Evolutionary conservation across 2,888 invertebrate genomes (phyloP).

Genomic region (Chrysina gloriosa): DNA sequence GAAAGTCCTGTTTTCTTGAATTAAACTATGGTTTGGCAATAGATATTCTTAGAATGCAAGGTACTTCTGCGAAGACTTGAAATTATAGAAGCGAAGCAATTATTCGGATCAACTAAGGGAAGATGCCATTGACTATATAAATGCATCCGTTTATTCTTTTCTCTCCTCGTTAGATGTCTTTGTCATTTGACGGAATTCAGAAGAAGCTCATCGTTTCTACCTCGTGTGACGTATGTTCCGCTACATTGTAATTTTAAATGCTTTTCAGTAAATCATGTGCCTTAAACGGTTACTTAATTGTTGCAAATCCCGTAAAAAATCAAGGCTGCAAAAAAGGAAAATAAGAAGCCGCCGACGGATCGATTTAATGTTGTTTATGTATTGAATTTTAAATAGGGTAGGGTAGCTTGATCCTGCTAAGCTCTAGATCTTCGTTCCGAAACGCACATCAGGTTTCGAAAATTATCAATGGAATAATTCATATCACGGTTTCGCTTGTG

Average conservation of each 20-base stretch:
- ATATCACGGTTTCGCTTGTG: slow-evolving; percentile 12
- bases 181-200: neutral
- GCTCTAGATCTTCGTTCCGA: neutral
- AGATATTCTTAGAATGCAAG: too few relatives aligned
- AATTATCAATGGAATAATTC: slow-evolving; percentile 30
- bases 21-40: too few relatives aligned
- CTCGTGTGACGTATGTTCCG: slow-evolving; percentile 16
- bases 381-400: neutral
- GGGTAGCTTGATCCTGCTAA: neutral
- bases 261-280: neutral
- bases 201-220: neutral
- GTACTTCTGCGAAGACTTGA: too few relatives aligned
- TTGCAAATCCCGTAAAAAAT: neutral
- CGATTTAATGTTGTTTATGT: slow-evolving; percentile 19
- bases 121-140: neutral
- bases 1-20: too few relatives aligned
- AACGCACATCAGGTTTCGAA: neutral
- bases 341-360: slow-evolving; percentile 19
- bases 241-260: slow-evolving; percentile 23
- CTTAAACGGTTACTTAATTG: slow-evolving; percentile 23
- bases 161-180: neutral
- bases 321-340: neutral
- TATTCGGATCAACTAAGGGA: too few relatives aligned
- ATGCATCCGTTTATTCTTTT: neutral
- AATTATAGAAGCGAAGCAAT: too few relatives aligned